A percentile compares a stretch with the other conserved stretches of the same genome.
Evolutionary conservation across 1,140 invertebrate species (phyloP).

Genomic region (Mizuhopecten yessoensis): DNA sequence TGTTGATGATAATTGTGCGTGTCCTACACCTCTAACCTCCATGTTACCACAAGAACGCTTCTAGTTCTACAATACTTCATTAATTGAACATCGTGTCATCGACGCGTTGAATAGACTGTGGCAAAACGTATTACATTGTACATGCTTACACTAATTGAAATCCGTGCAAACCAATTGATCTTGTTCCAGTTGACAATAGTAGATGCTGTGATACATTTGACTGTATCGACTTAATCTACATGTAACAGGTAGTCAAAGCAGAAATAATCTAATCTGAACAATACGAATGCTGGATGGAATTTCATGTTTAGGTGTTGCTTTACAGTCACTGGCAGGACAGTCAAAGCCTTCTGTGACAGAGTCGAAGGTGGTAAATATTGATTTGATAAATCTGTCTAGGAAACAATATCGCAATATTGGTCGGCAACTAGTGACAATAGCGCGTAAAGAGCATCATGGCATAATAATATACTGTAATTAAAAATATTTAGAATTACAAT

Average conservation of each 20-base stretch:
- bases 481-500: too few relatives aligned
- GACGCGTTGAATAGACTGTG: neutral
- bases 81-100: neutral
- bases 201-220: neutral
- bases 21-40: too few relatives aligned
- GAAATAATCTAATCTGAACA: neutral
- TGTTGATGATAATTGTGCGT: too few relatives aligned
- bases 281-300: neutral
- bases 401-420: neutral
- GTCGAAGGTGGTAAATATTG: neutral
- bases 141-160: too few relatives aligned
- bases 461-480: too few relatives aligned
- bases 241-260: neutral
- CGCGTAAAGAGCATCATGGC: too few relatives aligned
- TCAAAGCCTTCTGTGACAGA: neutral
- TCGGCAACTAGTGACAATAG: too few relatives aligned
- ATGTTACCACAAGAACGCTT: too few relatives aligned
- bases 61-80: neutral
- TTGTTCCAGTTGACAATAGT: neutral
- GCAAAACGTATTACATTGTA: neutral
- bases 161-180: conserved; percentile 4
- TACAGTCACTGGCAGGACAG: neutral
- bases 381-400: neutral
- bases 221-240: neutral
- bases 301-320: neutral